phyloP scores from a whole-genome alignment of 2,888 invertebrate species.

The Hyppa rectilinea region DNA sequence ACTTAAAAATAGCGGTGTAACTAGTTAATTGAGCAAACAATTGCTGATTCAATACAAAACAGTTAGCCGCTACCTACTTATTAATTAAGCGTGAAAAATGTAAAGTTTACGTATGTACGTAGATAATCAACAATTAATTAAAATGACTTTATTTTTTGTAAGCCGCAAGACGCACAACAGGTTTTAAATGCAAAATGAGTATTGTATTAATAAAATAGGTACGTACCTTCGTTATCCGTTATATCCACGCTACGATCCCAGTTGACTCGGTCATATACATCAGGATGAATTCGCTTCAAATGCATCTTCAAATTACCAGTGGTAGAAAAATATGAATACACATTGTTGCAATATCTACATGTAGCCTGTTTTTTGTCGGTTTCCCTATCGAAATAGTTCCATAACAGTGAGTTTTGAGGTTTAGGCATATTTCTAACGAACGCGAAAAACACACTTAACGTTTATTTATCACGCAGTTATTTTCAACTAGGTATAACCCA shows the following conservation, averaged over 20 bases:
- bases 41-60: too few relatives aligned
- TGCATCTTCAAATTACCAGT: constrained; percentile 36
- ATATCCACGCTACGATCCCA: constrained; percentile 7
- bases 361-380: constrained; percentile 2
- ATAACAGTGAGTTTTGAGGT: constrained; percentile 12
- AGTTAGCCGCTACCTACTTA: background rate
- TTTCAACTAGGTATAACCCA: constrained; percentile 2
- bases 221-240: constrained; percentile 42
- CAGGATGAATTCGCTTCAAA: constrained; percentile 23
- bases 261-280: constrained; percentile 6
- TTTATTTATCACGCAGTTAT: constrained; percentile 34
- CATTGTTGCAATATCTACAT: constrained; percentile 44
- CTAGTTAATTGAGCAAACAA: background rate
- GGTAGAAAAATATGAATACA: constrained; percentile 43
- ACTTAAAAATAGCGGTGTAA: background rate
- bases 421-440: constrained; percentile 20
- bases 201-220: background rate
- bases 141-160: too few relatives aligned
- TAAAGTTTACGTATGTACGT: background rate
- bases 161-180: background rate
- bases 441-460: constrained; percentile 16
- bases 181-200: background rate
- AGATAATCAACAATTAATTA: background rate
- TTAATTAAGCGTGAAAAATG: background rate
- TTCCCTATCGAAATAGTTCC: constrained; percentile 50